Evolutionary conservation across 2,888 invertebrate species (phyloP), one percentile per base, ranked within the genome.

Genomic region (Catonia carolina): DNA sequence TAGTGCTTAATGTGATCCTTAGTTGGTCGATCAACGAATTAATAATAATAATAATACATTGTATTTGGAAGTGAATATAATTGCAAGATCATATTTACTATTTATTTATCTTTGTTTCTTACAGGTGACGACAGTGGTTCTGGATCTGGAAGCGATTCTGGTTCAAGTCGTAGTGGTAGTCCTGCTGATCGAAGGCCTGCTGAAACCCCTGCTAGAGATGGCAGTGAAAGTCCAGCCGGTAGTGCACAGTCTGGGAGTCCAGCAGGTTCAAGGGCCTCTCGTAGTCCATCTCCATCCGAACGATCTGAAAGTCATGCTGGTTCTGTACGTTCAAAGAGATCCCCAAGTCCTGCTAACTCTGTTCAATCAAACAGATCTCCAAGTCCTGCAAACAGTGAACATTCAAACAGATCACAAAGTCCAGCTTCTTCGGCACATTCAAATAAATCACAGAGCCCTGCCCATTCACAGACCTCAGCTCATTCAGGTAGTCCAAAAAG

Each of bases 41-140:
- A n/a, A n/a, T n/a, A n/a, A n/a, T n/a, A n/a, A n/a, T n/a, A n/a
- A n/a, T n/a, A n/a, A n/a, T n/a, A n/a, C n/a, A n/a, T n/a, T n/a
- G n/a, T n/a, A n/a, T n/a, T n/a, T n/a, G n/a, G n/a, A n/a, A n/a
- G n/a, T n/a, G n/a, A n/a, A n/a, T n/a, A n/a, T n/a, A n/a, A n/a
- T n/a, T n/a, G n/a, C n/a, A n/a, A n/a, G n/a, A n/a, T n/a, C n/a
- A n/a, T n/a, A n/a, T n/a, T n/a, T n/a, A n/a, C n/a, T n/a, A n/a
- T n/a, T n/a, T n/a, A n/a, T n/a, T n/a, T n/a, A n/a, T n/a, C n/a
- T n/a, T n/a, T n/a, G n/a, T n/a, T n/a, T 4, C 8, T 27, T 27
- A 6, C 77, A 1, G 78, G 77, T 33, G 57, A 57, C 15, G 60
- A 59, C 10, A 73, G 73, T 64, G 75, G 72, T n/a, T 75, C 76